Conservation (phyloP, 2,797 vertebrate genomes). For the Chelonia mydas region DNA sequence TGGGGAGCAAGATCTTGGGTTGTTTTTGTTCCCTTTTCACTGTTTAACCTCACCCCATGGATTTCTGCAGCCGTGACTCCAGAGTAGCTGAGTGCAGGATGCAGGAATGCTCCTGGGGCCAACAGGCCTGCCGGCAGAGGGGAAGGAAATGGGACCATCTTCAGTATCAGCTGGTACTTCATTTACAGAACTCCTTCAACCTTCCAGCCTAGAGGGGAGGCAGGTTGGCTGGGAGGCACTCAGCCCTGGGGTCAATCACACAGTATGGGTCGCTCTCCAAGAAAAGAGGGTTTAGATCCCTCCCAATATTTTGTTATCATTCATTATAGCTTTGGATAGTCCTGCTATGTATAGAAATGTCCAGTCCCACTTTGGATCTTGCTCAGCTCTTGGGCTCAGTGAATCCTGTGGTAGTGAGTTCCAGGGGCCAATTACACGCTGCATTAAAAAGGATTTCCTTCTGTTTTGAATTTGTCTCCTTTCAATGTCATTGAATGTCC, state of each 20-base stretch:
- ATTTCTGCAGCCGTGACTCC: neutral
- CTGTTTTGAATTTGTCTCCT: neutral
- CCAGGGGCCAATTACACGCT: neutral
- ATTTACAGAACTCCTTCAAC: neutral
- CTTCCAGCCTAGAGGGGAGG: neutral
- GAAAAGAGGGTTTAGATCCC: too few species aligned
- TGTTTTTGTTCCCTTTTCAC: neutral
- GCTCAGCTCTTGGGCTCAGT: neutral
- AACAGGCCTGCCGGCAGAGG: neutral
- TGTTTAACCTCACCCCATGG: neutral
- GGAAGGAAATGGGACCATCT: neutral
- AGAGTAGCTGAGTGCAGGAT: neutral
- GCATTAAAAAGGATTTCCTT: neutral
- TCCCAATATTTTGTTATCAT: too few species aligned
- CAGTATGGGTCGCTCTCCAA: neutral
- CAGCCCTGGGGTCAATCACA: neutral
- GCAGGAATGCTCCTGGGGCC: neutral
- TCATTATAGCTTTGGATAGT: neutral
- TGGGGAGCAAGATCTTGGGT: neutral
- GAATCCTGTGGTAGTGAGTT: neutral
- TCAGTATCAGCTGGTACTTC: neutral
- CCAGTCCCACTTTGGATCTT: neutral
- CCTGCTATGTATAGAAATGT: neutral
- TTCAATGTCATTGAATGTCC: neutral
- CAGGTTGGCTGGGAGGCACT: neutral